Base-by-base conservation (phyloP, 2,113 vertebrate genomes). In the Phyllostomus discolor region DNA sequence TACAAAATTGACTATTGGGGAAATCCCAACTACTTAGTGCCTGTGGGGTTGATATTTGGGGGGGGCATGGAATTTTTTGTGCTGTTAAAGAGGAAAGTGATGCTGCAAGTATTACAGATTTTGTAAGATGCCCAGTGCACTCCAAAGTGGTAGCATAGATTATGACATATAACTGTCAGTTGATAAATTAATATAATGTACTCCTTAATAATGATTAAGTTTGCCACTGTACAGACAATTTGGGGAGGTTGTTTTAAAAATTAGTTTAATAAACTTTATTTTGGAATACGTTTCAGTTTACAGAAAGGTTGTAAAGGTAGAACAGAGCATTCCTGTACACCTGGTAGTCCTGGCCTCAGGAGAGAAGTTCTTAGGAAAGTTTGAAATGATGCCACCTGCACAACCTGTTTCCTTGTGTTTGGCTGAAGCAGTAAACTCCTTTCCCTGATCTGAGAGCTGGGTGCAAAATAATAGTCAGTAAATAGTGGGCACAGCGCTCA, bases 291-390 rank as follows among this genome's bases (percentile, higher is more conserved):
- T 81, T 91, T 81, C 12, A 3, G 66, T 66, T 95, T 91, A 52
- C 2, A 72, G 67, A 91, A 93, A 72, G 70, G 12, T 94, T 93
- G 67, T 17, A 78, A 83, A 85, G 72, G 33, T 79, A 70, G 50
- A 28, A 57, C 24, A 81, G 52, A 94, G 26, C 87, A 33, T 64
- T 80, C 46, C 26, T 88, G 7, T 73, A 46, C 9, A 46, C 11
- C 17, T 88, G 38, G 66, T 78, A 67, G 72, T 84, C 69, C 72
- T 92, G 52, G 52, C 28, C 24, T 78, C 83, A 70, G 57, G 38
- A 59, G 57, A 91, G 15, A 83, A 73, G 46, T 92, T 92, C 90
- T 97, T 72, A 48, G 72, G 46, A 73, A 85, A 95, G 46, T 90
- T 78, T 67, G 38, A 90, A 86, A 90, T 87, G 46, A 16, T 75